Evolutionary conservation across 2,113 vertebrate species (phyloP).

Genomic region (Cryptomyrus ogoouensis): DNA sequence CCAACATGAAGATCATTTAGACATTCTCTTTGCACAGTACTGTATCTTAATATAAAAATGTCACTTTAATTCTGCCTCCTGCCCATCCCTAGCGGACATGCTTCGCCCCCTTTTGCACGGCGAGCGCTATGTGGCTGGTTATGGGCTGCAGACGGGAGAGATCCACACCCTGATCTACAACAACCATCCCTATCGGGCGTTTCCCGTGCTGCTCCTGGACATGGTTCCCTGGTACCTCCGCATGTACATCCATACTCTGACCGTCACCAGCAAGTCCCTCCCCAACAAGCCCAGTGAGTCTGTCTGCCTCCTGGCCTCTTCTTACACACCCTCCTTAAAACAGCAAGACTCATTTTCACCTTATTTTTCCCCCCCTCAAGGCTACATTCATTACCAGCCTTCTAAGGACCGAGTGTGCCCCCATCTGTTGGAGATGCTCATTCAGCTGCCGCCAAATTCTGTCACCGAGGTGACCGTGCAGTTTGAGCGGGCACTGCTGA

Average conservation of each 20-base stretch:
- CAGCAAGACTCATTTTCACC: too few species aligned
- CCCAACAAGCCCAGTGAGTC: conserved; percentile 89
- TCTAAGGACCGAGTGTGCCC: conserved; percentile 84
- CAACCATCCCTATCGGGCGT: conserved; percentile 83
- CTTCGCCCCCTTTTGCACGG: conserved; percentile 74
- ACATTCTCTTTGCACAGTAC: neutral
- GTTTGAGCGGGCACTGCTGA: conserved; percentile 90
- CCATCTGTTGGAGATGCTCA: conserved; percentile 92
- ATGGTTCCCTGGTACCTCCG: conserved; percentile 92
- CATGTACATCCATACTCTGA: conserved; percentile 88
- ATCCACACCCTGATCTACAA: conserved; percentile 90
- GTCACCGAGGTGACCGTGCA: conserved; percentile 89
- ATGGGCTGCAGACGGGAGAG: conserved; percentile 82
- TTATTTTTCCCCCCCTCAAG: conserved; percentile 43
- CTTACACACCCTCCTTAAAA: neutral
- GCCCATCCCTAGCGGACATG: conserved; percentile 58
- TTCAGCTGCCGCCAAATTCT: conserved; percentile 89
- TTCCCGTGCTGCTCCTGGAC: conserved; percentile 85
- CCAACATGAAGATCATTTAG: neutral
- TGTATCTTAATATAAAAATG: neutral
- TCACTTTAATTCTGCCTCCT: neutral
- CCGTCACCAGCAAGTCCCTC: conserved; percentile 81
- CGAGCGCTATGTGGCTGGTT: conserved; percentile 87
- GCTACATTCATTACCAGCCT: conserved; percentile 94
- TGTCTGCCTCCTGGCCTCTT: neutral